A percentile compares a stretch with the other conserved stretches of the same genome.
These are phyloP conservation scores for Masticophis lateralis DNA, from an alignment of 2,797 vertebrate genomes.

Conservation along the genomic window DNA sequence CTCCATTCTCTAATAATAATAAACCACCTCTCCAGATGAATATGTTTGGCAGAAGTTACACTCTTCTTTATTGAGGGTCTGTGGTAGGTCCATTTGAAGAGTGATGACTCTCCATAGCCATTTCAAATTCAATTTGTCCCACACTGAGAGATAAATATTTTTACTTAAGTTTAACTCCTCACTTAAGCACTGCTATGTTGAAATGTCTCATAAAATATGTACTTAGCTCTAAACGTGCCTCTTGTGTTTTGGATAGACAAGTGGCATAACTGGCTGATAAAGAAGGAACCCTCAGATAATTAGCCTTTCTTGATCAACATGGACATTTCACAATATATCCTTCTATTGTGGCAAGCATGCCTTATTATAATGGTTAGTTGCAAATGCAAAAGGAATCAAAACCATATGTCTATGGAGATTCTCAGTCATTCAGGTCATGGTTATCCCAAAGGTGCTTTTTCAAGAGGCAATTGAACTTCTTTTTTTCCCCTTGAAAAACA, in stretches of 20 bases:
- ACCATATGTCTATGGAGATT: neutral
- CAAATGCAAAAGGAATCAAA: neutral
- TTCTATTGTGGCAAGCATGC: neutral
- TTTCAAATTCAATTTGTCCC: constrained; percentile 58
- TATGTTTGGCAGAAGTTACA: constrained; percentile 11
- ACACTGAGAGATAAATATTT: constrained; percentile 54
- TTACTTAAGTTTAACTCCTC: constrained; percentile 45
- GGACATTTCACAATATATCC: neutral
- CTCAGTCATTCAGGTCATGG: neutral
- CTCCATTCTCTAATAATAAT: constrained; percentile 40
- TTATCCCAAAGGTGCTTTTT: neutral
- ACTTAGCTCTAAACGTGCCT: neutral
- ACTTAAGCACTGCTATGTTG: constrained; percentile 19
- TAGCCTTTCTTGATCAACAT: neutral
- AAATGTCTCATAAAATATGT: constrained; percentile 27
- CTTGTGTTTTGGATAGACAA: neutral
- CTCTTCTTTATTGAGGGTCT: constrained; percentile 43
- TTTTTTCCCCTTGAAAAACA: neutral
- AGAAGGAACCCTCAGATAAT: neutral
- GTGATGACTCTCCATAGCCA: constrained; percentile 33
- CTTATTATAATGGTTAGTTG: neutral
- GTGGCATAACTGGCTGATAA: neutral
- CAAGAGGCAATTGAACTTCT: neutral
- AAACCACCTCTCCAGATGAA: constrained; percentile 46
- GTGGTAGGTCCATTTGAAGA: constrained; percentile 51